Conservation (phyloP, 2,113 vertebrate species). For the Aegithalos caudatus region DNA sequence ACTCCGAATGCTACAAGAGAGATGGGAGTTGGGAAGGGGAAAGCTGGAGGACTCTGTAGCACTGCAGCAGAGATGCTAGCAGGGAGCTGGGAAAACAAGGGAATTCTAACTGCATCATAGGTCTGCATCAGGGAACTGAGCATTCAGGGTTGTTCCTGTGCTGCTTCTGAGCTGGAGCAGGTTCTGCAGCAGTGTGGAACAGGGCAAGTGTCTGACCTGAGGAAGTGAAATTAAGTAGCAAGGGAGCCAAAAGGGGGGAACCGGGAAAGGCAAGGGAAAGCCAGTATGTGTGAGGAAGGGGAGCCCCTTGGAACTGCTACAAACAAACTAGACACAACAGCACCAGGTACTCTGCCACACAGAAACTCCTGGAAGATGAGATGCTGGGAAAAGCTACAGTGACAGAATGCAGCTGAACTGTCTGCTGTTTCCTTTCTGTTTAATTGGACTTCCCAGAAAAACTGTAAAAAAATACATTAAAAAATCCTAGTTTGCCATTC, state of each 20-base stretch:
- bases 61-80: not conserved
- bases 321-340: not conserved
- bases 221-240: accelerated
- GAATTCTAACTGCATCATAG: not conserved
- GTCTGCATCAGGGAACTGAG: not conserved
- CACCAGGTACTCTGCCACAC: not conserved
- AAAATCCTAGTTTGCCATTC: not conserved
- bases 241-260: not conserved
- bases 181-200: not conserved
- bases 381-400: not conserved
- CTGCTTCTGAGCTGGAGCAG: not conserved
- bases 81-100: not conserved
- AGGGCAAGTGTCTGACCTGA: accelerated
- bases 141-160: not conserved
- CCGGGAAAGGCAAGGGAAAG: not conserved
- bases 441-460: not conserved
- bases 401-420: not conserved
- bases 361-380: not conserved
- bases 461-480: not conserved
- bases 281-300: not conserved
- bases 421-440: not conserved
- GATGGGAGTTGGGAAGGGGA: not conserved
- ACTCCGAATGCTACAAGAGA: not conserved
- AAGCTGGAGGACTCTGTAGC: not conserved
- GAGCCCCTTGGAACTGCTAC: accelerated